Evolutionary conservation across 2,888 invertebrate species (phyloP), one percentile per base, ranked within the genome.

Genomic region (Pomacea canaliculata): DNA sequence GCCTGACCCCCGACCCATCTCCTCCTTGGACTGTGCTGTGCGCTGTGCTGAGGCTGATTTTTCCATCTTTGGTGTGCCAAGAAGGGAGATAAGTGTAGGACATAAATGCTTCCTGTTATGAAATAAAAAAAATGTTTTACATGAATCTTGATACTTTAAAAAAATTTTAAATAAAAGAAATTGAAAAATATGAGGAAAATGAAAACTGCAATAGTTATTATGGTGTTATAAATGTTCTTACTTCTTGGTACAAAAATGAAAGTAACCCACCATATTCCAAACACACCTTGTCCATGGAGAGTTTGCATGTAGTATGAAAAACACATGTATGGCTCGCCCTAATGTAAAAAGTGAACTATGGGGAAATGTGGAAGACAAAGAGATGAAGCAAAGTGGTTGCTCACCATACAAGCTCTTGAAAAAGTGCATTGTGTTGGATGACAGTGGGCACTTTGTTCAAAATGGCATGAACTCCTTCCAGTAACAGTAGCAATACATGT

Each of bases 41-140:
- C 83, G 83, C 77, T 84, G 87, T 71, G 94, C 94, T 71, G 94
- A 94, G 79, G 94, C 94, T 85, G 94, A 95, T 87, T 95, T 95
- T 85, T 96, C 96, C 79, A 96, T 94, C 73, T 95, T 93, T 0
- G 97, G 97, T 13, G 96, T 95, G 0, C 97, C 97, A 5, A 97
- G 92, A 78, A 97, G 94, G 0, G 96, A 95, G 76, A 97, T 95
- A 81, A 97, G 92, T 0, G 96, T 95, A 0, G 97, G 97, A 86
- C 97, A 97, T 87, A 97, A 95, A 86, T 96, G 95, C 90, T 97
- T 96, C 97, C 97, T 91, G 83, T 3, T 82, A 79, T 0, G 27
- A 66, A 76, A 70, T 27, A 62, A 51, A 73, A 60, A 1, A 12
- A 27, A 10, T 10, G 8, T 56, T 56, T 7, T 56, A 56, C 16